Evolutionary conservation across 2,797 vertebrate species (phyloP), one percentile per base, ranked within the genome.

Genomic region (Heliangelus exortis): DNA sequence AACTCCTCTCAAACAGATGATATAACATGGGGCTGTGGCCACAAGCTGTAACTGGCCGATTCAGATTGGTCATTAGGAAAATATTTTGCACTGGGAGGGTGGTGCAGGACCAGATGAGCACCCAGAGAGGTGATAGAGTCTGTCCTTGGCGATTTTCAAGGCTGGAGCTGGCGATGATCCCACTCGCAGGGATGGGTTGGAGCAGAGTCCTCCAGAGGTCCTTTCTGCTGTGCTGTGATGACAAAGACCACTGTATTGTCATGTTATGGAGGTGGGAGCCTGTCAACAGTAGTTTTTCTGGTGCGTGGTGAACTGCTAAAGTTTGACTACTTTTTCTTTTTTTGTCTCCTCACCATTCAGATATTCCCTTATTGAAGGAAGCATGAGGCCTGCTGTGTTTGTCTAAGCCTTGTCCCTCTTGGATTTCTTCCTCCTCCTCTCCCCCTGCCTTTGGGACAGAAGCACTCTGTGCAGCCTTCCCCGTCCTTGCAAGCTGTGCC

Each of bases 341-440:
- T 41, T 73, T 36, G 34, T 41, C 45, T 96, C 36, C 82, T 82
- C 39, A 13, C 59, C 18, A 21, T 81, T 73, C 97, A 99, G 99
- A 99, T 98, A 99, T 99, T 97, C 99, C 99, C 7, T 98, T 99
- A 93, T 78, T 99, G 96, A 99, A 99, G 97, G 99, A 99, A 97
- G 98, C 99, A 89, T 99, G 98, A 99, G 97, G 92, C 89, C 91
- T 92, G 92, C 93, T 73, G 50, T 79, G 36, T 58, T 90, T 69
- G 71, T 84, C 82, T 78, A 41, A 41, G 93, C 96, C 92, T 96
- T 95, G 87, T 95, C 84, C 90, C 83, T 95, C 94, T 90, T 95
- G 94, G 92, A 91, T 90, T 89, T 85, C 93, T 68, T 89, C 77
- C 55, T 90, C 28, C 47, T 93, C 29, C 69, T 55, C 13, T 94